Evolutionary conservation across 2,888 invertebrate genomes (phyloP).

Genomic region (Disparrhopalites patrizii): DNA sequence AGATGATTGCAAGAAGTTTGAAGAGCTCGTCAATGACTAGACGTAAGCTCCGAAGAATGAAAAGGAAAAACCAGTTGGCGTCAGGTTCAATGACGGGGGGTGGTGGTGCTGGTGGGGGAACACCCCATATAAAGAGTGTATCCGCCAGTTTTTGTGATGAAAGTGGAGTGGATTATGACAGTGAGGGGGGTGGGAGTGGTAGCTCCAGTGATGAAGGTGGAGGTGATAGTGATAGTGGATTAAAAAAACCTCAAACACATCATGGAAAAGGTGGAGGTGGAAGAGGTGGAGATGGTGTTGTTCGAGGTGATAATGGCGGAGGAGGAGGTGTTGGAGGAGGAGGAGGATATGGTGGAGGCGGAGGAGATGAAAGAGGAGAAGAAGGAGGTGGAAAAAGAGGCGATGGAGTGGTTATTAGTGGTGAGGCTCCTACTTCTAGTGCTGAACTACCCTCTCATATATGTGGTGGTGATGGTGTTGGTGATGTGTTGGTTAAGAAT

Average conservation of each 20-base stretch:
- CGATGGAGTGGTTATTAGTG: neutral
- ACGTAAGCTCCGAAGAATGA: slow-evolving; percentile 46
- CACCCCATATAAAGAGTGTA: slow-evolving; percentile 46
- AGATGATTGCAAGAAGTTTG: slow-evolving; percentile 45
- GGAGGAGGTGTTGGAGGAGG: slow-evolving; percentile 32
- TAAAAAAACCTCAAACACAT: no score
- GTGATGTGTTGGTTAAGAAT: neutral
- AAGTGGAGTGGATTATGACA: slow-evolving; percentile 30
- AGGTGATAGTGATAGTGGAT: slow-evolving; percentile 6
- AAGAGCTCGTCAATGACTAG: slow-evolving; percentile 46
- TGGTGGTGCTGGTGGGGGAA: slow-evolving; percentile 33
- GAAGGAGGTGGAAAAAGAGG: neutral
- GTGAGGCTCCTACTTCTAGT: slow-evolving; percentile 5
- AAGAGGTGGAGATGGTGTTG: neutral
- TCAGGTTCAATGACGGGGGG: slow-evolving; percentile 32
- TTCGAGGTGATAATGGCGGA: slow-evolving; percentile 37
- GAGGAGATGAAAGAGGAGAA: slow-evolving; percentile 6
- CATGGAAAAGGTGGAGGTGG: no score
- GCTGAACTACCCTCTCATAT: neutral
- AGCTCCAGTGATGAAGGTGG: slow-evolving; percentile 20
- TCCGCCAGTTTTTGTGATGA: slow-evolving; percentile 47
- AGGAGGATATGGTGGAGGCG: slow-evolving; percentile 29
- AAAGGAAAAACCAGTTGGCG: slow-evolving; percentile 44
- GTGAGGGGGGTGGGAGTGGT: slow-evolving; percentile 27
- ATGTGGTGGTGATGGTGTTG: slow-evolving; percentile 27